Conservation (phyloP, 2,888 invertebrate species). For the Cosmorhoe ocellata region DNA sequence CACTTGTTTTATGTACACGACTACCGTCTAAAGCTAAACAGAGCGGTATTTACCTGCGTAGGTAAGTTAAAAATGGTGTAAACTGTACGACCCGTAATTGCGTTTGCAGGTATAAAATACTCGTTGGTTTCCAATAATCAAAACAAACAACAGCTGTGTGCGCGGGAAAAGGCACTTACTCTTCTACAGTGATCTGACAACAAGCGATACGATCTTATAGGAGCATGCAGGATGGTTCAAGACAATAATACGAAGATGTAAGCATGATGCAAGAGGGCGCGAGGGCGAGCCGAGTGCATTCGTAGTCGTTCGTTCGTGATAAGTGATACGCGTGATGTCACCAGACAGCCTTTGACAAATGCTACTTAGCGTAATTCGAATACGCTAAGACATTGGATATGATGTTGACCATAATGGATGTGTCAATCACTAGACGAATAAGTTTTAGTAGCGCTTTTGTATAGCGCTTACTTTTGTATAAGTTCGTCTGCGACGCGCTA, state of each 20-base stretch:
- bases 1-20: neutral
- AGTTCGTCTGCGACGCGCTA: conserved; percentile 25
- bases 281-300: neutral
- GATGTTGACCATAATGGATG: neutral
- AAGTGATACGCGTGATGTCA: conserved; percentile 68
- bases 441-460: neutral
- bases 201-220: neutral
- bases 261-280: conserved; percentile 54
- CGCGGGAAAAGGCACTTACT: too few species aligned
- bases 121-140: too few species aligned
- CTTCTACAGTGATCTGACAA: neutral
- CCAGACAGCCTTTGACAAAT: neutral
- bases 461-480: neutral
- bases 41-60: neutral
- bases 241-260: conserved; percentile 29
- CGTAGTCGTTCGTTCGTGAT: conserved; percentile 28
- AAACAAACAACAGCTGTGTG: too few species aligned
- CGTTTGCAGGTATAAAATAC: too few species aligned
- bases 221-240: conserved; percentile 9
- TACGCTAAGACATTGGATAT: neutral
- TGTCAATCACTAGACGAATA: neutral
- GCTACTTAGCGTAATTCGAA: neutral
- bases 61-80: too few species aligned
- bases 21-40: neutral
- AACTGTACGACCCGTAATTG: too few species aligned